Conservation (phyloP, 2,113 vertebrate genomes). For the Myxocyprinus asiaticus region DNA sequence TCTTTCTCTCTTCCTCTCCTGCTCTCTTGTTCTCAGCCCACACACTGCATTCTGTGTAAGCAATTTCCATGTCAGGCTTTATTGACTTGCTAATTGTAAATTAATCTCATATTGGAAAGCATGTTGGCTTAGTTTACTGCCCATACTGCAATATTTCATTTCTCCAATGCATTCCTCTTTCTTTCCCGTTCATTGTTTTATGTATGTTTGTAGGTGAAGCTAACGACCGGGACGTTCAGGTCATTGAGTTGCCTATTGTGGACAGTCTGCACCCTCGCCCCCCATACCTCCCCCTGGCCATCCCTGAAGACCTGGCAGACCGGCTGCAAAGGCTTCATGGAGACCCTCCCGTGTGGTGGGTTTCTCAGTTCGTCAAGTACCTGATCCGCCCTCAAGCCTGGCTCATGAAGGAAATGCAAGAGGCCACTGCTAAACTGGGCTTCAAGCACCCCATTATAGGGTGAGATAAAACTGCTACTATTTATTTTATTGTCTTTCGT, state of each 20-base stretch:
- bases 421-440: conserved; percentile 91
- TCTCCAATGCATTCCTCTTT: not conserved
- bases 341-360: conserved; percentile 98
- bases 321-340: conserved; percentile 92
- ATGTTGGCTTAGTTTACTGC: not conserved
- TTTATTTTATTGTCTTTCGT: not conserved
- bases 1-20: not conserved
- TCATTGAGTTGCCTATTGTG: conserved; percentile 96
- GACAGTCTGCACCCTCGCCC: conserved; percentile 97
- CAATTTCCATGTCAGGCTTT: not conserved
- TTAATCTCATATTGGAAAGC: conserved; percentile 23
- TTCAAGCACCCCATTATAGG: conserved; percentile 98
- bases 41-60: not conserved
- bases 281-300: conserved; percentile 91
- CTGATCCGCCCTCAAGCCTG: conserved; percentile 95
- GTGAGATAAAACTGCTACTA: conserved; percentile 67
- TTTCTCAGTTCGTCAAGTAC: conserved; percentile 98
- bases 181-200: not conserved
- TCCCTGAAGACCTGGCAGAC: conserved; percentile 93
- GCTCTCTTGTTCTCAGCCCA: not conserved
- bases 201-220: conserved; percentile 81
- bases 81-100: conserved; percentile 23
- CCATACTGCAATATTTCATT: not conserved
- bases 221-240: conserved; percentile 94
- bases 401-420: conserved; percentile 96